Evolutionary conservation across 2,113 vertebrate species (phyloP), one percentile per base, ranked within the genome.

Genomic region (Nothoprocta perdicaria): DNA sequence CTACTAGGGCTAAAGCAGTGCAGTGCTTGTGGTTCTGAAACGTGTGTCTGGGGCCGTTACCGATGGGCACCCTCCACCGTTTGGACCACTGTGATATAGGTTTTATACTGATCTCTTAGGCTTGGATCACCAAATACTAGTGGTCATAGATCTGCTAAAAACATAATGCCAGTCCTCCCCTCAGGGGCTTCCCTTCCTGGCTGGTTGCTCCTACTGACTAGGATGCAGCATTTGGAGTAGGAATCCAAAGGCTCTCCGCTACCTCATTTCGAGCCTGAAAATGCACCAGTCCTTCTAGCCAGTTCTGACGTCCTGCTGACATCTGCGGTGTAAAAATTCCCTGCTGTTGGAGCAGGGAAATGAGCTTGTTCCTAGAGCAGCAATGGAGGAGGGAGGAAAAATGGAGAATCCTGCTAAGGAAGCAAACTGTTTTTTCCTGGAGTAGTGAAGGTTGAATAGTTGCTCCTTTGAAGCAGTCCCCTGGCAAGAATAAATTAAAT

Each of bases 11-110:
- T 40, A 87, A 55, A 52, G 79, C 61, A 65, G 5, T 46, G 52
- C 31, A 45, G n/a, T 9, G 53, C 69, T 80, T 77, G 29, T 74
- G 79, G 52, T 38, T 66, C 90, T 95, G 63, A 74, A 91, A 78
- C 60, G 33, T 0, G 1, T 63, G 46, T 55, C 65, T 75, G 73
- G 33, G n/a, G 23, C 0, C 1, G 60, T 65, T 38, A 26, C 33
- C 26, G 40, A 19, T 43, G 66, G 38, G 8, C 45, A 40, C 23
- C 33, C n/a, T 45, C 46, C 55, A 65, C 57, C 35, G 41, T 41
- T 14, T 50, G 76, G 67, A 41, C 53, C 52, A 53, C 23, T 41
- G 26, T 14, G 23, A 63, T 61, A 65, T 33, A 60, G 38, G 50
- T 60, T 61, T 65, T 26, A 14, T 53, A 38, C 26, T 23, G 14